phyloP scores from a whole-genome alignment of 2,797 vertebrate species.

The Aplochiton taeniatus region DNA sequence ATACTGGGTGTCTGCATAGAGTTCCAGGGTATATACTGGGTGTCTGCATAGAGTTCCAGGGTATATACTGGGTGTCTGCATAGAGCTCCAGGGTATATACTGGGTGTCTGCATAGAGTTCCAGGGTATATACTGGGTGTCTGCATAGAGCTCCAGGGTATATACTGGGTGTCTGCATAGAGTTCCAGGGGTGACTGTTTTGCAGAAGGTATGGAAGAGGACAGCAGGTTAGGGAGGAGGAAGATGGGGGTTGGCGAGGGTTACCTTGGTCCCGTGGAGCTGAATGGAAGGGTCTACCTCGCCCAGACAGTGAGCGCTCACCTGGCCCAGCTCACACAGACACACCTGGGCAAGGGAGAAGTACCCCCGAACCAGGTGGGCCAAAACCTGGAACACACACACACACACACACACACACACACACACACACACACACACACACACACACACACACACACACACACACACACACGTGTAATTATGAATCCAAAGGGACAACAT shows the following conservation, averaged over 20 bases:
- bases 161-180: too few species aligned
- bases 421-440: background rate
- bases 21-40: too few species aligned
- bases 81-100: too few species aligned
- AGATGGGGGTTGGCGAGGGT: background rate
- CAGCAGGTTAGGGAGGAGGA: background rate
- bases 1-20: too few species aligned
- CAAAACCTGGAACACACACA: conserved; percentile 78
- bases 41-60: too few species aligned
- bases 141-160: too few species aligned
- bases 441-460: conserved; percentile 8
- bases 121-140: too few species aligned
- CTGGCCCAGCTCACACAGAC: conserved; percentile 85
- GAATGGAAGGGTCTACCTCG: conserved; percentile 87
- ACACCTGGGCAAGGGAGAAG: conserved; percentile 81
- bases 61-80: too few species aligned
- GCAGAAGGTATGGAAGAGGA: too few species aligned
- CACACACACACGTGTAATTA: background rate
- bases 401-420: background rate
- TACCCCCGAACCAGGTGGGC: conserved; percentile 91
- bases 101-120: too few species aligned
- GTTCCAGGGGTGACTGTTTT: too few species aligned
- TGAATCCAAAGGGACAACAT: too few species aligned
- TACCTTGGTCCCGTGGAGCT: conserved; percentile 95
- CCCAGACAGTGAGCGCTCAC: conserved; percentile 87